phyloP scores from a whole-genome alignment of 2,797 vertebrate genomes.

The Babyrousa celebensis region DNA sequence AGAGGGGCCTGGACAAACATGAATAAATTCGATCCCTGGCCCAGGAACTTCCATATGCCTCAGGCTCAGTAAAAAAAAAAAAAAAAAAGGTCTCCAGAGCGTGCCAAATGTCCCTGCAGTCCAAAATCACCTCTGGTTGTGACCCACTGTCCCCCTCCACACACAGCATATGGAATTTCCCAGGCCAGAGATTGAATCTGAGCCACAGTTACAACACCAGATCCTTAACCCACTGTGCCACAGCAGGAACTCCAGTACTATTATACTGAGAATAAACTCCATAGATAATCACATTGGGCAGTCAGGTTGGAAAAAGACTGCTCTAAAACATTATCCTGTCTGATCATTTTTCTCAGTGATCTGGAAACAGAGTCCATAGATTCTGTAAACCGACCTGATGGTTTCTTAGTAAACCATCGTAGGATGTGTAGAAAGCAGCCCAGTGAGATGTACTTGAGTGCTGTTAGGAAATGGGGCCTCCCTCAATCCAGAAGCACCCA shows the following conservation, averaged over 20 bases:
- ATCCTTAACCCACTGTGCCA: too few species aligned
- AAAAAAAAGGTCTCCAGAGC: conserved; percentile 4
- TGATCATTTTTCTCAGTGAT: not conserved
- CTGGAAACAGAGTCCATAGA: not conserved
- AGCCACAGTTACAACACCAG: too few species aligned
- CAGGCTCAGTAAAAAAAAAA: too few species aligned
- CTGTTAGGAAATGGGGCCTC: not conserved
- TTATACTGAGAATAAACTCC: not conserved
- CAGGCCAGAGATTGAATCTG: not conserved
- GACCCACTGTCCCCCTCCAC: not conserved
- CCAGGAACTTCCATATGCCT: too few species aligned
- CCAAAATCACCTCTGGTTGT: not conserved
- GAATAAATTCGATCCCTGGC: not conserved
- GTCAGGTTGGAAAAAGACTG: not conserved
- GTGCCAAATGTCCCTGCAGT: not conserved
- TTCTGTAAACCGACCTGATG: not conserved
- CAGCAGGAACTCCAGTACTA: not conserved
- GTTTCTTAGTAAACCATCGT: not conserved
- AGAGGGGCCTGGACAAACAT: not conserved
- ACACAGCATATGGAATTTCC: not conserved
- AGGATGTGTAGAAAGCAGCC: not conserved
- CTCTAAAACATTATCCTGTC: not conserved
- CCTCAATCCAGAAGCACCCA: not conserved
- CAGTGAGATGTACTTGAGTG: not conserved
- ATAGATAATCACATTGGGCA: too few species aligned